Conservation (phyloP, 2,797 vertebrate species). For the Acanthurus lineatus region DNA sequence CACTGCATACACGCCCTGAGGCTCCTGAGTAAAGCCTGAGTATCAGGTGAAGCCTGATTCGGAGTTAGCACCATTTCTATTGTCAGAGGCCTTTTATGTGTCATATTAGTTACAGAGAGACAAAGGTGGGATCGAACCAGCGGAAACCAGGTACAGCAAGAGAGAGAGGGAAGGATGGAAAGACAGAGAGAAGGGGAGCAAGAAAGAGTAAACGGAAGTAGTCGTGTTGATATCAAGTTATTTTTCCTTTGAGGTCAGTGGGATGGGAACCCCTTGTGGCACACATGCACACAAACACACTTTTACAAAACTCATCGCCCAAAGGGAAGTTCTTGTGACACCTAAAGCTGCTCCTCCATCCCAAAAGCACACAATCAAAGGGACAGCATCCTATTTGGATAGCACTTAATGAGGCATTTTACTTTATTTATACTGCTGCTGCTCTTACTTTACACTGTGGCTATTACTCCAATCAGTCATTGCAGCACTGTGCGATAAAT, state of each 20-base stretch:
- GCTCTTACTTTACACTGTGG: background rate
- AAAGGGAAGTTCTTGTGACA: constrained; percentile 32
- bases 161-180: constrained; percentile 30
- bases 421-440: background rate
- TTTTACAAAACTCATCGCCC: constrained; percentile 23
- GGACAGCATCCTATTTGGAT: constrained; percentile 5
- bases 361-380: constrained; percentile 14
- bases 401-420: background rate
- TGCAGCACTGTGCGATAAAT: background rate
- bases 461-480: background rate
- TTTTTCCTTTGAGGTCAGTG: constrained; percentile 74
- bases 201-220: constrained; percentile 33
- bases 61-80: constrained; percentile 74
- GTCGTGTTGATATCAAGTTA: constrained; percentile 73
- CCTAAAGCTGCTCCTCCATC: constrained; percentile 1
- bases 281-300: constrained; percentile 16
- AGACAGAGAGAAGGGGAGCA: constrained; percentile 12
- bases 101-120: constrained; percentile 83
- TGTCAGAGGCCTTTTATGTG: constrained; percentile 81
- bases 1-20: constrained; percentile 58
- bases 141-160: constrained; percentile 68
- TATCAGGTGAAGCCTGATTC: constrained; percentile 78
- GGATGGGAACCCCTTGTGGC: constrained; percentile 67
- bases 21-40: constrained; percentile 67
- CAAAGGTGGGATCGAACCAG: constrained; percentile 77